Percentiles rank a stretch among this genome's conserved stretches.
phyloP scores from a whole-genome alignment of 2,113 vertebrate species.

The Morphnarchus princeps region DNA sequence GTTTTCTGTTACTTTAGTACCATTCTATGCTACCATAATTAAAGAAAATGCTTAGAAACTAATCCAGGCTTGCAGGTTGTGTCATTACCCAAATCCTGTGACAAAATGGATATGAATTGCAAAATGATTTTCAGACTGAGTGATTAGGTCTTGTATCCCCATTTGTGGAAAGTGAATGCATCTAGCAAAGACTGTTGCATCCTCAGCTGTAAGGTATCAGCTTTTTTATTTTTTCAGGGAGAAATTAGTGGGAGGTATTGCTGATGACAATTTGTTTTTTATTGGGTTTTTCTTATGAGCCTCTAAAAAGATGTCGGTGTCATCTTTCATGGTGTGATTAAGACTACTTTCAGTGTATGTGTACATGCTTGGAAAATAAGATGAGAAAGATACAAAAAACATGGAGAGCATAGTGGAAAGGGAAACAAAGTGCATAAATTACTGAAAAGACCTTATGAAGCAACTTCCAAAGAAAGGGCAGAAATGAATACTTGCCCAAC shows the following conservation, averaged over 20 bases:
- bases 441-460: background rate
- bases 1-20: background rate
- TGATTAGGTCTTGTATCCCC: background rate
- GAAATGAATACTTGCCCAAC: background rate
- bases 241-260: background rate
- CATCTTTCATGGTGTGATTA: background rate
- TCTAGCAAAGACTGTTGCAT: background rate
- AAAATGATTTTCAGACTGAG: background rate
- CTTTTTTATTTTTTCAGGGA: background rate
- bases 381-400: background rate
- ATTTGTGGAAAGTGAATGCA: background rate
- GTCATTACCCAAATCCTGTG: background rate
- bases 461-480: background rate
- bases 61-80: background rate
- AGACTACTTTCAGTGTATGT: background rate
- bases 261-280: background rate
- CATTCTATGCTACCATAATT: too few species aligned
- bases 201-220: background rate
- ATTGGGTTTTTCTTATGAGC: background rate
- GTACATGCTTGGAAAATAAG: background rate
- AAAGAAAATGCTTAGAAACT: background rate
- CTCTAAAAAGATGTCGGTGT: background rate
- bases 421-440: background rate
- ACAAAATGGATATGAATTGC: background rate
- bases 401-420: background rate